Evolutionary conservation across 2,888 invertebrate species (phyloP).

Genomic region (Tetropium fuscum): DNA sequence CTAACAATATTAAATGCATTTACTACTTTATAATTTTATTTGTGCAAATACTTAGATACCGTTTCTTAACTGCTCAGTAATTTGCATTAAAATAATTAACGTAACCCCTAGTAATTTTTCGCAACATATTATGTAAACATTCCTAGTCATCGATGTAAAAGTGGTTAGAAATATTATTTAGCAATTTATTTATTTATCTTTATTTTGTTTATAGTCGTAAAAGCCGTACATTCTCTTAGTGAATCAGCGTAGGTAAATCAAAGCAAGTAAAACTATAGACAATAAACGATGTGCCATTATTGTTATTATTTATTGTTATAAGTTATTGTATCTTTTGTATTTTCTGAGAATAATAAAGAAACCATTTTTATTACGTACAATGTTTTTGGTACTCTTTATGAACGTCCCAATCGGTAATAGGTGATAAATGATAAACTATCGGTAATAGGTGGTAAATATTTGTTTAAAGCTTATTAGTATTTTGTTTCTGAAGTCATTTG

Average conservation of each 20-base stretch:
- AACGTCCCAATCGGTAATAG: too few species aligned
- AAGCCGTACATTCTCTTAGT: conserved; percentile 29
- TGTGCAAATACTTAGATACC: background rate
- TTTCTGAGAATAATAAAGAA: conserved; percentile 41
- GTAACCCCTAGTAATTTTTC: conserved; percentile 7
- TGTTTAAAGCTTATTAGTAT: too few species aligned
- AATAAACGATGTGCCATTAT: conserved; percentile 42
- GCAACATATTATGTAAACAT: conserved; percentile 17
- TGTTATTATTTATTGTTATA: conserved; percentile 44
- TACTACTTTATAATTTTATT: background rate
- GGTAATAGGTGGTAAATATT: too few species aligned
- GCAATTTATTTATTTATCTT: conserved; percentile 12
- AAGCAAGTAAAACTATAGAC: conserved; percentile 32
- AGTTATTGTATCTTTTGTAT: conserved; percentile 49
- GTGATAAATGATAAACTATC: too few species aligned
- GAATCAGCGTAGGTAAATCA: conserved; percentile 14
- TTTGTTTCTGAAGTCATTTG: too few species aligned
- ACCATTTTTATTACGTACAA: conserved; percentile 26
- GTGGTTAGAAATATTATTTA: conserved; percentile 15
- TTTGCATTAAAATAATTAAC: conserved; percentile 16
- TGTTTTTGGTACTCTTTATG: too few species aligned
- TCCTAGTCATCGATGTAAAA: conserved; percentile 18
- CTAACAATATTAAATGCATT: background rate
- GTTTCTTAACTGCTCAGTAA: conserved; percentile 8
- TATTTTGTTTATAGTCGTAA: conserved; percentile 3